These are phyloP conservation scores for Lagria hirta DNA, from an alignment of 2,888 invertebrate genomes.

Conservation along the genomic window DNA sequence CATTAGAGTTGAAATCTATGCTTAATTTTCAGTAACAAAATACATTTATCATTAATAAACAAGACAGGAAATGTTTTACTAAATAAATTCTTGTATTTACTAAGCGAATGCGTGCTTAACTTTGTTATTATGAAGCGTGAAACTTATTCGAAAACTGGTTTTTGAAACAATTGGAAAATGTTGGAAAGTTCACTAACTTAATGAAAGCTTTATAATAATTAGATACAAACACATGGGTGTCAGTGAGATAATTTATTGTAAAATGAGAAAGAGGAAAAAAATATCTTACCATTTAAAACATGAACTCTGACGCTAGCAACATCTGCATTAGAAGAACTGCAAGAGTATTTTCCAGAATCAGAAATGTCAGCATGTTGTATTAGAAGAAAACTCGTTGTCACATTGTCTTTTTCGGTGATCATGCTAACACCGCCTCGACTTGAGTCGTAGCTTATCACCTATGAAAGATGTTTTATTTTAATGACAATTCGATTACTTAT, in stretches of 20 bases:
- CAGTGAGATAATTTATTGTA: constrained; percentile 25
- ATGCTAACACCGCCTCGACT: constrained; percentile 86
- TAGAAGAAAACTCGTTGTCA: constrained; percentile 86
- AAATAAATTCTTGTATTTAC: too few relatives aligned
- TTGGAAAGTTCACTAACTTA: constrained; percentile 12
- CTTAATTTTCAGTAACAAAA: too few relatives aligned
- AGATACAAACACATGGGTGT: constrained; percentile 9
- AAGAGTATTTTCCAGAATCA: constrained; percentile 90
- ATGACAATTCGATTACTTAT: constrained; percentile 6
- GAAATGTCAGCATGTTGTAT: constrained; percentile 84
- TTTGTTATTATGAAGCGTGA: too few relatives aligned
- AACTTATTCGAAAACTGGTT: too few relatives aligned
- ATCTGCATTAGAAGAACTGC: constrained; percentile 90
- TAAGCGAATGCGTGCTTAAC: too few relatives aligned
- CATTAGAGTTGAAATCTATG: too few relatives aligned
- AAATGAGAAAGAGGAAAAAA: constrained; percentile 2
- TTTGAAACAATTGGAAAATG: constrained; percentile 21
- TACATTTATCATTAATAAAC: too few relatives aligned
- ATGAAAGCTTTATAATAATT: constrained; percentile 12
- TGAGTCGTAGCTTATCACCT: constrained; percentile 91
- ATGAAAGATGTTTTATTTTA: constrained; percentile 35
- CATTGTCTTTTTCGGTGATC: constrained; percentile 87
- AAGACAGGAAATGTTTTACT: too few relatives aligned
- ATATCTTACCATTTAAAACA: constrained; percentile 88
- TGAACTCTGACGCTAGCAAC: constrained; percentile 87